Conservation (phyloP, 2,797 vertebrate genomes). For the Lithobates pipiens region DNA sequence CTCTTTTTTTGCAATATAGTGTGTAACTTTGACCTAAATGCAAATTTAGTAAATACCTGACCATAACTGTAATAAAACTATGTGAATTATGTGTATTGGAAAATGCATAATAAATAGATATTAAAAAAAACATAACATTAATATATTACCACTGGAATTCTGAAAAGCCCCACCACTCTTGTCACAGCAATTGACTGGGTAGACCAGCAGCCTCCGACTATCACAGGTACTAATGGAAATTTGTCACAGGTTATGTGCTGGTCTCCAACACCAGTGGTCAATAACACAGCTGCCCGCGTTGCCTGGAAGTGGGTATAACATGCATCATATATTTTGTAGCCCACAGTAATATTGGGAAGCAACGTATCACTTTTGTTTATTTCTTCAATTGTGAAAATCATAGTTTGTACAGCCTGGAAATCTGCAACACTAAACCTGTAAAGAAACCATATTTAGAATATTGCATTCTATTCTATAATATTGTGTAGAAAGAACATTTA, state of each 20-base stretch:
- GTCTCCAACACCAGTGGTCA: slow-evolving; percentile 24
- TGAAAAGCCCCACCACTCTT: slow-evolving; percentile 66
- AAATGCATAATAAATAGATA: background rate
- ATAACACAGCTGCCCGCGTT: slow-evolving; percentile 63
- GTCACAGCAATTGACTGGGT: slow-evolving; percentile 70
- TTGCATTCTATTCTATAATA: background rate
- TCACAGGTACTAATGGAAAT: slow-evolving; percentile 64
- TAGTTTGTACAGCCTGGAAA: slow-evolving; percentile 70
- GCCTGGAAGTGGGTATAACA: slow-evolving; percentile 67
- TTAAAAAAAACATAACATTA: background rate
- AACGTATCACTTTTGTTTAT: slow-evolving; percentile 67
- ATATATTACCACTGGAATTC: slow-evolving; percentile 67
- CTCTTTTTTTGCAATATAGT: background rate
- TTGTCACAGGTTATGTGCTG: slow-evolving; percentile 60
- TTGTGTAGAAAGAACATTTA: no score
- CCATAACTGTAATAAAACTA: no score
- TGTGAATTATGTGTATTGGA: no score
- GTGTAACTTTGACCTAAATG: background rate
- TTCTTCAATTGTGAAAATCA: slow-evolving; percentile 71
- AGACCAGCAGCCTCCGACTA: slow-evolving; percentile 71
- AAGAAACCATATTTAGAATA: background rate
- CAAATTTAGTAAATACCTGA: background rate
- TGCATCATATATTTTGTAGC: slow-evolving; percentile 70
- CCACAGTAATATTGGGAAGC: slow-evolving; percentile 71
- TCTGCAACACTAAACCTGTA: slow-evolving; percentile 56